Evolutionary conservation across 1,140 invertebrate genomes (phyloP).

Genomic region (Araneus ventricosus): DNA sequence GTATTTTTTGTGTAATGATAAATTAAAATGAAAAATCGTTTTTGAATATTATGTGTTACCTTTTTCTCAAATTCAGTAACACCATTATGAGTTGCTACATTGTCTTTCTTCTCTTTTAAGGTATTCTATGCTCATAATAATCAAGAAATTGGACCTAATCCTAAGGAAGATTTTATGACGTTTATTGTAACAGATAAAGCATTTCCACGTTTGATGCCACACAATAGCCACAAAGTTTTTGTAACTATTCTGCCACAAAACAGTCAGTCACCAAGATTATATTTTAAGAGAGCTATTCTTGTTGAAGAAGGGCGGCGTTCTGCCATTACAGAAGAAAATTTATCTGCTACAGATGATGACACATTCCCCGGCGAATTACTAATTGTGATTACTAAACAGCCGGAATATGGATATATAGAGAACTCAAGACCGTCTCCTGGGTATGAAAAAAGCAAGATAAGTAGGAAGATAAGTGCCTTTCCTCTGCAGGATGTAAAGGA

Average conservation of each 20-base stretch:
- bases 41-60: no score
- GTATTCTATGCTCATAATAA: conserved; percentile 67
- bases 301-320: conserved; percentile 63
- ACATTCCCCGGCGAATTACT: conserved; percentile 75
- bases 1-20: no score
- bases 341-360: conserved; percentile 69
- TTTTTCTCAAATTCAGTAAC: no score
- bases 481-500: conserved; percentile 66
- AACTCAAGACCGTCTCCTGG: conserved; percentile 62
- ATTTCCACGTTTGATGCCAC: conserved; percentile 56
- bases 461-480: conserved; percentile 64
- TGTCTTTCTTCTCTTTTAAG: conserved; percentile 5
- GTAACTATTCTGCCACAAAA: conserved; percentile 68
- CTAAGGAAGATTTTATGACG: conserved; percentile 67
- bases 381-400: conserved; percentile 78
- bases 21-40: no score
- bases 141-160: conserved; percentile 73
- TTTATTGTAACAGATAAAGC: conserved; percentile 71
- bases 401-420: conserved; percentile 79
- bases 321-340: conserved; percentile 62
- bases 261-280: conserved; percentile 55
- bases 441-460: conserved; percentile 59
- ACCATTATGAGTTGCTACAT: no score
- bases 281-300: conserved; percentile 72
- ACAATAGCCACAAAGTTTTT: conserved; percentile 59